Base-by-base conservation (phyloP, 2,888 invertebrate genomes). In the Selenia dentaria region DNA sequence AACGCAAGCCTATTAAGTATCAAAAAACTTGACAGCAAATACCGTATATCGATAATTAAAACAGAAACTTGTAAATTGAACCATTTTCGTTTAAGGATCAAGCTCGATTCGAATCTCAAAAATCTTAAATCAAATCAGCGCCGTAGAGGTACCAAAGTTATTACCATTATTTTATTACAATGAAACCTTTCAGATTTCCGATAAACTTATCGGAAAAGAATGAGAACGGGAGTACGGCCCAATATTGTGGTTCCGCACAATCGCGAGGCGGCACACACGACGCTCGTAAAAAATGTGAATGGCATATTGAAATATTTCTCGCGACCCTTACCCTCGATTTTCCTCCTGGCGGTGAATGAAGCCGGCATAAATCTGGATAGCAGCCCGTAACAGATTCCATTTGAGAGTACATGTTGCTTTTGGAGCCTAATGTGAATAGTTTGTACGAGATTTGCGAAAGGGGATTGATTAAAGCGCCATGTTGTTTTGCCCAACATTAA, bases 231-330 rank as follows among this genome's bases (percentile, higher is more conserved):
- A 66, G 69, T 70, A 74, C 69, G 62, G 69, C 55, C 68, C 74
- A 74, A 85, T 83, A 82, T 84, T 83, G 83, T 71, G 83, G 83
- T 78, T 73, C 69, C 51, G 66, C 70, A 70, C 77, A 83, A 79
- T 79, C 82, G 78, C 73, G 75, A 74, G 77, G 79, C 73, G 70
- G 68, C 80, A 73, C 84, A 79, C 81, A 84, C 79, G 79, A 77
- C 76, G 81, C 76, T 84, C 85, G 82, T 87, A 85, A 84, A 84
- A 84, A 86, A 85, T 83, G 79, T 74, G 83, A 84, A 85, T 82
- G 79, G 85, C 82, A 83, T 88, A 86, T 88, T 86, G 86, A 85
- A 87, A 87, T 86, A 86, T 87, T 86, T 78, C 73, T 67, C 76
- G 75, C 74, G 83, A 84, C 85, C 84, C 83, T 83, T 79, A 74